phyloP scores from a whole-genome alignment of 37 sponge, comb jelly and placozoan genomes.

The Ianthella basta region DNA sequence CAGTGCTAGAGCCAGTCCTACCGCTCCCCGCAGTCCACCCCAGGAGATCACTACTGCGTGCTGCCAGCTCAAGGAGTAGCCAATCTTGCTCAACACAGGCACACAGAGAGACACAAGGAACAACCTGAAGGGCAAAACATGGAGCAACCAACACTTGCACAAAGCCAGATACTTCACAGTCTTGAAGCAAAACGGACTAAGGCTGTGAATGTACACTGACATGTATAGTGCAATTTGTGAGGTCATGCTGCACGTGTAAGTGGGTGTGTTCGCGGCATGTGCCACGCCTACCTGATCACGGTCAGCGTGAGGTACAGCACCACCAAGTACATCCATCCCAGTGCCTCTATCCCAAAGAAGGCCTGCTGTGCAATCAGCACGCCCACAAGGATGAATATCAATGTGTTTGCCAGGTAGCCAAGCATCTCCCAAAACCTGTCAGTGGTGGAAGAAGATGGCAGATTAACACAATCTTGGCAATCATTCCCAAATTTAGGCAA shows the following conservation, averaged over 20 bases:
- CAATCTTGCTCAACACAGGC: conserved; percentile 78
- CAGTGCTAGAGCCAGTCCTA: conserved; percentile 88
- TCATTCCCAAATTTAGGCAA: not conserved
- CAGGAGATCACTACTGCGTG: conserved; percentile 75
- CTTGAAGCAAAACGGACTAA: not conserved
- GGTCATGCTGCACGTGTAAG: not conserved
- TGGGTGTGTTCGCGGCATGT: not conserved
- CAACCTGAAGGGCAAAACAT: conserved; percentile 38
- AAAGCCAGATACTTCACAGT: too few relatives aligned
- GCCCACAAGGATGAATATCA: conserved; percentile 92
- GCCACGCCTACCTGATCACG: conserved; percentile 63
- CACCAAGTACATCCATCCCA: conserved; percentile 80
- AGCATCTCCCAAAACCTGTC: conserved; percentile 92
- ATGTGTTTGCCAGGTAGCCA: conserved; percentile 90
- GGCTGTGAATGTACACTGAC: not conserved
- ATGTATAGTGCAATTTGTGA: not conserved
- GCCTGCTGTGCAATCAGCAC: conserved; percentile 80
- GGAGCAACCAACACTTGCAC: not conserved
- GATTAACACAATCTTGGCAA: too few relatives aligned
- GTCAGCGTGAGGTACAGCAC: conserved; percentile 76
- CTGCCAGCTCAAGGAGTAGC: conserved; percentile 78
- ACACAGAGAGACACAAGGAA: conserved; percentile 42
- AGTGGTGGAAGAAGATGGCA: not conserved
- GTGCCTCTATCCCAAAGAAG: conserved; percentile 60
- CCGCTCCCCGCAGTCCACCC: conserved; percentile 95